phyloP scores from a whole-genome alignment of 2,797 vertebrate genomes.

The Cuniculus paca region DNA sequence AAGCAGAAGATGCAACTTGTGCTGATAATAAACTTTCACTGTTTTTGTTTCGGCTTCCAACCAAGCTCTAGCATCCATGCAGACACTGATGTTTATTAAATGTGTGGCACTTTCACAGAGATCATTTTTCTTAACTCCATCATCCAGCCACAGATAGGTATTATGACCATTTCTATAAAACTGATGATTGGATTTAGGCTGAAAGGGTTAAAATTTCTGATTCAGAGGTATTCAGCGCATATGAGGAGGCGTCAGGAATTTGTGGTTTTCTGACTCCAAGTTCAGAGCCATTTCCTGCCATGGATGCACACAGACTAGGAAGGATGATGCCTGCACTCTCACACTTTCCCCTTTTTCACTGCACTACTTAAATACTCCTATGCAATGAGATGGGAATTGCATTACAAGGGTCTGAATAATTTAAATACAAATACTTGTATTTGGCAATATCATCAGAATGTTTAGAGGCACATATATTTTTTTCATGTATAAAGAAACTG shows the following conservation, averaged over 20 bases:
- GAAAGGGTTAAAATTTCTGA: slow-evolving; percentile 27
- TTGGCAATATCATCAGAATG: slow-evolving; percentile 8
- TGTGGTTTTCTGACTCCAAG: not conserved
- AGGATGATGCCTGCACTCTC: not conserved
- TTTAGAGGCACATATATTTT: not conserved
- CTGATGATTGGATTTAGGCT: slow-evolving; percentile 30
- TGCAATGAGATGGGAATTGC: not conserved
- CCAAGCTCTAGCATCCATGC: not conserved
- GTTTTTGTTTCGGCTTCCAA: not conserved
- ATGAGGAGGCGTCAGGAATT: not conserved
- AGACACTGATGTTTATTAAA: not conserved
- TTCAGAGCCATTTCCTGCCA: not conserved
- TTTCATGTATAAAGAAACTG: not conserved
- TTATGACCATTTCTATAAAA: slow-evolving; percentile 3
- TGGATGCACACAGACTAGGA: not conserved
- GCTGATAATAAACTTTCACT: not conserved
- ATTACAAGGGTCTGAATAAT: not conserved
- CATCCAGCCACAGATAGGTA: not conserved
- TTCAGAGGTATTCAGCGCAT: not conserved
- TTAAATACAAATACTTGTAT: not conserved
- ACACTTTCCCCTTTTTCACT: not conserved
- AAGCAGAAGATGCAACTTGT: not conserved
- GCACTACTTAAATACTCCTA: not conserved
- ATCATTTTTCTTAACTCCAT: not conserved
- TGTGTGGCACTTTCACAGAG: not conserved